Evolutionary conservation across 1,140 invertebrate species (phyloP).

Genomic region (Listronotus bonariensis): DNA sequence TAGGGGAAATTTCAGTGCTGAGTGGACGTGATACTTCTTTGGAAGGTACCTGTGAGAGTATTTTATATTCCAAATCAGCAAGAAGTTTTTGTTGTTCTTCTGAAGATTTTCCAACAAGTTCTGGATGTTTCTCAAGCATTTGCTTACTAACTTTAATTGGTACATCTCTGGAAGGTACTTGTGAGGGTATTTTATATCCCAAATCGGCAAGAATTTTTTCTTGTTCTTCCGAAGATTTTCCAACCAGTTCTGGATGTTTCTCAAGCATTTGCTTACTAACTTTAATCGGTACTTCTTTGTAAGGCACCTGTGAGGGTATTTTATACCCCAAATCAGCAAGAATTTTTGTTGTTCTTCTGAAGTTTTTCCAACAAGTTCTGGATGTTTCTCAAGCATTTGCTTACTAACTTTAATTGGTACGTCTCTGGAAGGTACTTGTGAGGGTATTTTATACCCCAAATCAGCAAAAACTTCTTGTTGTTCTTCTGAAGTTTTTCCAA

Average conservation of each 20-base stretch:
- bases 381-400: slow-evolving; percentile 1
- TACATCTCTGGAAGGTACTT: not conserved
- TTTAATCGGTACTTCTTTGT: not conserved
- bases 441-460: slow-evolving; percentile 7
- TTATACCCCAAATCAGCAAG: slow-evolving; percentile 12
- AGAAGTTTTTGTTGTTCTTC: slow-evolving; percentile 13
- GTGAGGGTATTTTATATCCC: slow-evolving; percentile 1
- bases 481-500: not conserved
- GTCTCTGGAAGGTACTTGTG: not conserved
- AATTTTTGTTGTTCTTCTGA: slow-evolving; percentile 14
- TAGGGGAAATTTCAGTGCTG: no score
- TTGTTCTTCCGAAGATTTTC: slow-evolving; percentile 3
- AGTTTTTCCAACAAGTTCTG: slow-evolving; percentile 18
- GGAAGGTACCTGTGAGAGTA: not conserved
- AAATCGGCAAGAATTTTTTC: not conserved
- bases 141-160: not conserved
- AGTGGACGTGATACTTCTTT: not conserved
- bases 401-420: not conserved
- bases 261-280: not conserved
- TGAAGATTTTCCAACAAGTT: slow-evolving; percentile 14
- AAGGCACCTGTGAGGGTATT: not conserved
- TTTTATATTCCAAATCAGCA: slow-evolving; percentile 6
- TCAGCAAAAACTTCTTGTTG: slow-evolving; percentile 5
- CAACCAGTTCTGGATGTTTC: slow-evolving; percentile 13
- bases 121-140: slow-evolving; percentile 4